Percentiles rank a stretch among this genome's conserved stretches.
Conservation (phyloP, 2,888 invertebrate species). For the Smittia aterrima region DNA sequence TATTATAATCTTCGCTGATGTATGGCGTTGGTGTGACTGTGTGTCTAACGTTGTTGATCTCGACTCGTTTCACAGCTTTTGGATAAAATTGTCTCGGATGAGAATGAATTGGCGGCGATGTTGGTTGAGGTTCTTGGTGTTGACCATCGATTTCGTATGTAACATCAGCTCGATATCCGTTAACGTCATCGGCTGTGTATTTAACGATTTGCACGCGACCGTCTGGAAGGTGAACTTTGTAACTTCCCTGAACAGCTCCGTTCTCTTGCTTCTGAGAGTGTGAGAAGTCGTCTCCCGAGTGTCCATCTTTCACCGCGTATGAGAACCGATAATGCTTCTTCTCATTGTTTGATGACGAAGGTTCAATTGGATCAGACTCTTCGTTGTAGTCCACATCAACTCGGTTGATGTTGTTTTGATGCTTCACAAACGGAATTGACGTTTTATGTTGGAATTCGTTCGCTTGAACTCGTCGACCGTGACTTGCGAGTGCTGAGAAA, state of each 20-base stretch:
- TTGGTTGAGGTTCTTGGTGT: neutral
- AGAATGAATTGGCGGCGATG: neutral
- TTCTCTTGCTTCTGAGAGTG: conserved; percentile 60
- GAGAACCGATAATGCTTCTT: conserved; percentile 63
- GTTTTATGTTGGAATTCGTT: conserved; percentile 35
- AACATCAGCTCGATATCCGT: conserved; percentile 66
- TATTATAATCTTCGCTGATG: neutral
- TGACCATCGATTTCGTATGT: conserved; percentile 56
- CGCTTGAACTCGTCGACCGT: conserved; percentile 50
- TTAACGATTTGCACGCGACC: conserved; percentile 66
- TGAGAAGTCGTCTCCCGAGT: conserved; percentile 67
- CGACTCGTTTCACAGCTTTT: neutral
- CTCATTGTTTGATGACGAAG: neutral
- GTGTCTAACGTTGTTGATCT: neutral
- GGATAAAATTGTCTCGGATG: conserved; percentile 17
- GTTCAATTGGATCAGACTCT: neutral
- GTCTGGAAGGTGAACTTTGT: conserved; percentile 66
- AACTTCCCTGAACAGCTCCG: conserved; percentile 65
- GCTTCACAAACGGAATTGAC: neutral
- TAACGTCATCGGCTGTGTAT: conserved; percentile 53
- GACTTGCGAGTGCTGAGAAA: conserved; percentile 51
- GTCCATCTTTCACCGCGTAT: conserved; percentile 62
- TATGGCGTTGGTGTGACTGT: conserved; percentile 34
- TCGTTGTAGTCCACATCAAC: conserved; percentile 7
- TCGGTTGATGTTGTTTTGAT: neutral